Base-by-base conservation (phyloP, 1,140 invertebrate genomes). In the Heliconius hermathena region DNA sequence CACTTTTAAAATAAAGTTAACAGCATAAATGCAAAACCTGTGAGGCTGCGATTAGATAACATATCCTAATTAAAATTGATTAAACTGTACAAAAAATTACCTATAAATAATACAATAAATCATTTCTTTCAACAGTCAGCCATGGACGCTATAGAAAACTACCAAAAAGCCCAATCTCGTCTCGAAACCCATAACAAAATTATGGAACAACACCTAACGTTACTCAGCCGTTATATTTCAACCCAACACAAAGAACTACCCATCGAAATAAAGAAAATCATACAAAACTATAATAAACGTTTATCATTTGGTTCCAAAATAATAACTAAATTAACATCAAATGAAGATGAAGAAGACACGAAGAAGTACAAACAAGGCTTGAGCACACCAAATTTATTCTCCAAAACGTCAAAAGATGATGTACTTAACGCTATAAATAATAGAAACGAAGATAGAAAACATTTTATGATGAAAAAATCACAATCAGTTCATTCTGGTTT, bases 401-500 rank as follows among this genome's bases (percentile, higher is more conserved):
- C 93, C 16, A 95, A 94, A 84, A 88, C 89, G 41, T 77, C 74
- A 3, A 88, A 85, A 81, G 90, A 95, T 76, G 91, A 93, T 2
- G 82, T 92, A 1, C 26, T 88, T 1, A 87, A 88, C 22, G 87
- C 85, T 2, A 81, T 82, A 11, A 91, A 89, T 41, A 88, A 74
- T 71, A 66, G 60, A 71, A 83, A 86, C 49, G 84, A 84, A 73
- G 93, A 94, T 38, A 84, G 88, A 46, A 93, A 89, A 81, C 90
- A 91, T n/a, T 91, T 95, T 76, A 60, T 91, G 41, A 90, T 95
- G 90, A 95, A 95, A 83, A 95, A 95, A 54, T 95, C 94, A 0
- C 91, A 92, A 71, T 95, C 94, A 0, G 93, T 94, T 13, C 93
- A 95, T 81, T 94, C 94, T 18, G 94, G 93, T 1, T 49, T 95